A percentile compares a stretch with the other conserved stretches of the same genome.
Conservation (phyloP, 1,140 invertebrate genomes). For the Drosophila ficusphila region DNA sequence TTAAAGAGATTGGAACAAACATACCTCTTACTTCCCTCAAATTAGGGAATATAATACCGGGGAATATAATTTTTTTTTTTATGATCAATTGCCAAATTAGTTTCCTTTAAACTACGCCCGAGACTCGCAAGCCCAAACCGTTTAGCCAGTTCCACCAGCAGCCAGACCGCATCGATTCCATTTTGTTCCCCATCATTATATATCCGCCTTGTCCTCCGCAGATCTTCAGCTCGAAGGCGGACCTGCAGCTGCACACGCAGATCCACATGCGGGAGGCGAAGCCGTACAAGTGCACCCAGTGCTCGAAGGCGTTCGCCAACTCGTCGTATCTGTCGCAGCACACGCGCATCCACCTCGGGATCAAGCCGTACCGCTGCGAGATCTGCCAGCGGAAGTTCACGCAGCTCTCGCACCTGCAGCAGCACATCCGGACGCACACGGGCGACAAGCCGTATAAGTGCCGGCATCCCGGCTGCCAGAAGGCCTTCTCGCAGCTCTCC, state of each 20-base stretch:
- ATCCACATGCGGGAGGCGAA: conserved; percentile 99
- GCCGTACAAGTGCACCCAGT: conserved; percentile 99
- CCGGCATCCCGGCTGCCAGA: conserved; percentile 98
- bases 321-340: conserved; percentile 99
- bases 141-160: not conserved
- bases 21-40: no score
- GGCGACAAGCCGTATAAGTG: conserved; percentile 99
- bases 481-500: conserved; percentile 99
- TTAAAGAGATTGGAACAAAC: no score
- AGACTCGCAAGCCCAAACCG: not conserved
- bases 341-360: conserved; percentile 98
- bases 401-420: conserved; percentile 98
- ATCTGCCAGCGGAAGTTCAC: conserved; percentile 99
- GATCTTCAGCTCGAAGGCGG: conserved; percentile 99
- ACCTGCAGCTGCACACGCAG: conserved; percentile 98
- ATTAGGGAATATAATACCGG: no score
- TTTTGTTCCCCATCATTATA: not conserved
- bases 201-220: conserved; percentile 86
- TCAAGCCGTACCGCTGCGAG: conserved; percentile 98
- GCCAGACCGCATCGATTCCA: not conserved
- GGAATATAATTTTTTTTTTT: no score
- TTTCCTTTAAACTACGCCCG: no score
- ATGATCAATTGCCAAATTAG: no score
- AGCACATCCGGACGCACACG: conserved; percentile 99
- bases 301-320: conserved; percentile 99